Evolutionary conservation across 2,797 vertebrate species (phyloP), one percentile per base, ranked within the genome.

Genomic region (Chelidonichthys spinosus): DNA sequence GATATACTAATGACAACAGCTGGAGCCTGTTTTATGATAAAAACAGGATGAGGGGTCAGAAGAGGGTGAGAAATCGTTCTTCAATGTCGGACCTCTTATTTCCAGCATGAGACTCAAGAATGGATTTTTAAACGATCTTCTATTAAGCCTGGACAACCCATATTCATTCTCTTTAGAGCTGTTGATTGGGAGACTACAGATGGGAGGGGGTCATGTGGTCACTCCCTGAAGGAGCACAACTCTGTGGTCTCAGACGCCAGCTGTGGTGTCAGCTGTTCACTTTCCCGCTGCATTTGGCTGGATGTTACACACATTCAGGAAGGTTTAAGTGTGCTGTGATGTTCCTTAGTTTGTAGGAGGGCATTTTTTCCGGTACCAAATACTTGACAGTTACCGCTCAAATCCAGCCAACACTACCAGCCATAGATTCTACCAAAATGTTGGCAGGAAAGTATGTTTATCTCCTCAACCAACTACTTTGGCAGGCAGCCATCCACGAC

Each of bases 201-300:
- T 68, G 63, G 25, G 25, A 25, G 25, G 25, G 25, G 25, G 25
- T 25, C 25, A 25, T 25, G 43, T 69, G 54, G 62, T 64, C 66
- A 35, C 65, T 69, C 70, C 65, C 85, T 36, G 62, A 56, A 75
- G 75, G 72, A 76, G 39, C 11, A 50, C 55, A 55, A 7, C 72
- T 71, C 63, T 42, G 56, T 9, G 32, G 32, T 67, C 55, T 74
- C 55, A 63, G 15, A 66, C 4, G 17, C 76, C 82, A 87, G 82
- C 82, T 85, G 85, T 72, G 70, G 72, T 44, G 56, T 63, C 80
- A 85, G 85, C 79, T 85, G 79, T 65, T 72, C 66, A 37, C 65
- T 43, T 46, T 67, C 63, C 36, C 0, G 8, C 1, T 52, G 56
- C 25, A 52, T 79, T 63, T 65, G 36, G 40, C 42, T 55, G 56